Evolutionary conservation across 2,113 vertebrate genomes (phyloP).

Genomic region (Ardeotis arabs): DNA sequence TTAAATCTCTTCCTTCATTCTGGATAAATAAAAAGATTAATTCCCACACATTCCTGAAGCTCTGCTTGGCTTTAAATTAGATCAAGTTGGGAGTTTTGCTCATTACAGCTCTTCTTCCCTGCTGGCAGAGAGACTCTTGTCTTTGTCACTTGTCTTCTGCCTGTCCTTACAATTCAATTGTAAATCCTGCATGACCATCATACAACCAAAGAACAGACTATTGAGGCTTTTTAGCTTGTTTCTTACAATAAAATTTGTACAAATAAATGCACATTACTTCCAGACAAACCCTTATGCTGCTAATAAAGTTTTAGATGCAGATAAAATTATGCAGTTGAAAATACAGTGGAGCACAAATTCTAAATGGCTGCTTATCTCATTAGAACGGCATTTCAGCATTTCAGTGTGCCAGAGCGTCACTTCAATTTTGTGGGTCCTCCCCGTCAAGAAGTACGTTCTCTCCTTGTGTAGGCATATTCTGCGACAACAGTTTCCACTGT

Average conservation of each 20-base stretch:
- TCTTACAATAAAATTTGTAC: conserved; percentile 30
- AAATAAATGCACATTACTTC: conserved; percentile 3
- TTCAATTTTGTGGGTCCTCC: conserved; percentile 8
- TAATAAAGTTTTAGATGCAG: conserved; percentile 48
- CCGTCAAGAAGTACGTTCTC: background rate
- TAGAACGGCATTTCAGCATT: conserved; percentile 8
- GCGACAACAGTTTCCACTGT: background rate
- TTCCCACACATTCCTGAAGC: conserved; percentile 54
- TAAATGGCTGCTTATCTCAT: conserved; percentile 11
- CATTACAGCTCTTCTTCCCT: conserved; percentile 44
- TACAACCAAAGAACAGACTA: conserved; percentile 41
- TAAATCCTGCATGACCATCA: conserved; percentile 39
- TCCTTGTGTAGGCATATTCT: background rate
- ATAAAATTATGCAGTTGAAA: conserved; percentile 23
- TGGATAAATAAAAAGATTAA: conserved; percentile 71
- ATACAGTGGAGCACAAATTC: background rate
- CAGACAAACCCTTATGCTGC: background rate
- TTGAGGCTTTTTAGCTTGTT: background rate
- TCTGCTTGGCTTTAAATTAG: conserved; percentile 63
- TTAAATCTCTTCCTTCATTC: conserved; percentile 68
- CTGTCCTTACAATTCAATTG: conserved; percentile 62
- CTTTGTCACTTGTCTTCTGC: conserved; percentile 59
- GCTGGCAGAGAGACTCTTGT: conserved; percentile 40
- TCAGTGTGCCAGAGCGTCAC: background rate
- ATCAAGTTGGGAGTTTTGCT: conserved; percentile 62